Conservation (phyloP, 2,797 vertebrate genomes). For the Nothura maculosa region DNA sequence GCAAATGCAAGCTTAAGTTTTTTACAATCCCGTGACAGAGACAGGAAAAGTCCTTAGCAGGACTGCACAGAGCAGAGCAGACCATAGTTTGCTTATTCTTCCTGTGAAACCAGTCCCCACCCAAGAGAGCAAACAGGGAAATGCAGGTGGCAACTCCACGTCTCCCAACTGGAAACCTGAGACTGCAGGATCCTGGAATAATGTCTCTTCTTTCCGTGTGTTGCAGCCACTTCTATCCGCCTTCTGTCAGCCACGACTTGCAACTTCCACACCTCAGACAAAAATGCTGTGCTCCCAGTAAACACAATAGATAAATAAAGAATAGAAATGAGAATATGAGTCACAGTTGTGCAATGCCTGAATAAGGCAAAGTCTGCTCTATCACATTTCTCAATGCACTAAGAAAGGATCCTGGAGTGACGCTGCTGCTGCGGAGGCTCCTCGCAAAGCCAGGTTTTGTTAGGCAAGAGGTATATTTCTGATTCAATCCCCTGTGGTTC, state of each 20-base stretch:
- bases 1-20: neutral
- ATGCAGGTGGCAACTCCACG: neutral
- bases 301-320: neutral
- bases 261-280: neutral
- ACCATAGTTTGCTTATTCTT: fast-evolving
- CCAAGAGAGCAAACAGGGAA: neutral
- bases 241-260: neutral
- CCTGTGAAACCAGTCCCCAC: neutral
- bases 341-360: neutral
- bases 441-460: neutral
- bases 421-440: neutral
- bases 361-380: neutral
- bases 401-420: fast-evolving
- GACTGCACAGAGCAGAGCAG: neutral
- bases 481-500: neutral
- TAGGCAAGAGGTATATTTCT: neutral
- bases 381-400: neutral
- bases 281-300: neutral
- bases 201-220: neutral
- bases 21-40: neutral
- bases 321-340: neutral
- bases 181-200: neutral
- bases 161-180: neutral
- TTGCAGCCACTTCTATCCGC: neutral
- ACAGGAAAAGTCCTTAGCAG: neutral